Percentiles rank a stretch among this genome's conserved stretches.
Conservation (phyloP, 2,888 invertebrate species). For the Aplocera efformata region DNA sequence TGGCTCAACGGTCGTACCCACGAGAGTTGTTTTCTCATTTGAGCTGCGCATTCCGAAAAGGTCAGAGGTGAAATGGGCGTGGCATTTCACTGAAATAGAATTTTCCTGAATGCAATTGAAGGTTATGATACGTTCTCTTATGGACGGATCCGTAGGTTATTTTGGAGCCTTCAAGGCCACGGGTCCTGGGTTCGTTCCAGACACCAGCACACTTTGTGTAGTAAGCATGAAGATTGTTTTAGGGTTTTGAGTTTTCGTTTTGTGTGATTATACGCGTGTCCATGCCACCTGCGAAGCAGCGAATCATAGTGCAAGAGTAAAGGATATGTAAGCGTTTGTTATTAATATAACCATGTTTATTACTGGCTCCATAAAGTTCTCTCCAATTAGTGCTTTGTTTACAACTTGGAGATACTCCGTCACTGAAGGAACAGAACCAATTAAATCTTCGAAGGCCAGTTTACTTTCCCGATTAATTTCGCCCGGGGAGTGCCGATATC, state of each 20-base stretch:
- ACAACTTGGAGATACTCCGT: slow-evolving; percentile 38
- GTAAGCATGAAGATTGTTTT: too few relatives aligned
- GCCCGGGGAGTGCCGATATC: slow-evolving; percentile 47
- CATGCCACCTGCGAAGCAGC: too few relatives aligned
- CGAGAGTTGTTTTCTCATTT: slow-evolving; percentile 32
- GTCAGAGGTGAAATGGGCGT: slow-evolving; percentile 37
- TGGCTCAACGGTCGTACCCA: slow-evolving; percentile 26
- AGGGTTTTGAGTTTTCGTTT: too few relatives aligned
- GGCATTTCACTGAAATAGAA: slow-evolving; percentile 39
- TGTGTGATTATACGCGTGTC: too few relatives aligned
- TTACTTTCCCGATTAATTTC: slow-evolving; percentile 68
- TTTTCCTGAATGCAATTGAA: slow-evolving; percentile 29
- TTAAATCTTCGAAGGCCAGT: slow-evolving; percentile 62
- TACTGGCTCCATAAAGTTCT: slow-evolving; percentile 28
- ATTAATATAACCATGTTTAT: slow-evolving; percentile 13
- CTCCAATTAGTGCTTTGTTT: slow-evolving; percentile 47
- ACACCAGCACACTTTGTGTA: too few relatives aligned
- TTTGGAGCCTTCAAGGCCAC: too few relatives aligned
- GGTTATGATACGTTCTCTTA: slow-evolving; percentile 15
- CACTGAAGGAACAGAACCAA: slow-evolving; percentile 53
- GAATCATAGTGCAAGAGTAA: too few relatives aligned
- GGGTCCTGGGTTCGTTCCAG: too few relatives aligned
- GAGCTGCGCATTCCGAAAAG: slow-evolving; percentile 31
- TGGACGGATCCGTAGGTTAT: too few relatives aligned
- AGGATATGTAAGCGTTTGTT: too few relatives aligned